A percentile compares a stretch with the other conserved stretches of the same genome.
Conservation (phyloP, 2,888 invertebrate genomes). For the Cerastis leucographa region DNA sequence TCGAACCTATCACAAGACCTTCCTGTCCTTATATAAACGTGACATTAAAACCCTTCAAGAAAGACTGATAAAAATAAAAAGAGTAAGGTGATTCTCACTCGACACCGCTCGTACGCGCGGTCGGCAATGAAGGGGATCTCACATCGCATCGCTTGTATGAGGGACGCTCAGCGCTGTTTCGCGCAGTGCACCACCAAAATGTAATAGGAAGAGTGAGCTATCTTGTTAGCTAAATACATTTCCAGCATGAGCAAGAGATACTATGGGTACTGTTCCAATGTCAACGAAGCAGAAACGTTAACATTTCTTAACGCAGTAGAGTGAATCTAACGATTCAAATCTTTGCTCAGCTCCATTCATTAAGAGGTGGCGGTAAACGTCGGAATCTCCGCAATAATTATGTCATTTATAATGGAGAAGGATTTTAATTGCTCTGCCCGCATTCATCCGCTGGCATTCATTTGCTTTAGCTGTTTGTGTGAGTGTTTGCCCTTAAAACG, state of each 20-base stretch:
- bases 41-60: background rate
- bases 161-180: background rate
- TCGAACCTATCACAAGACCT: background rate
- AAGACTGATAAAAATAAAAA: background rate
- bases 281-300: background rate
- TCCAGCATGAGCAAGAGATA: background rate
- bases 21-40: background rate
- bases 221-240: background rate
- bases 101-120: background rate
- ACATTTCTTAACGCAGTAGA: background rate
- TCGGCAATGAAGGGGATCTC: background rate
- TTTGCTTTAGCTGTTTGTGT: conserved; percentile 37
- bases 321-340: background rate
- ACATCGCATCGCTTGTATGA: background rate
- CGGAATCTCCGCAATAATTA: conserved; percentile 71
- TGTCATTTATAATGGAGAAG: conserved; percentile 73
- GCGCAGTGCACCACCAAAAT: background rate
- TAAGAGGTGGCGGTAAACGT: conserved; percentile 57
- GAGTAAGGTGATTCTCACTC: background rate
- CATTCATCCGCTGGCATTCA: conserved; percentile 48
- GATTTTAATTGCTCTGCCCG: conserved; percentile 73
- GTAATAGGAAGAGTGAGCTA: background rate
- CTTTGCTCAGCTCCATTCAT: conserved; percentile 57
- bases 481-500: conserved; percentile 33
- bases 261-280: background rate